Evolutionary conservation across 2,888 invertebrate species (phyloP), one percentile per base, ranked within the genome.

Genomic region (Caenorhabditis zanzibari): DNA sequence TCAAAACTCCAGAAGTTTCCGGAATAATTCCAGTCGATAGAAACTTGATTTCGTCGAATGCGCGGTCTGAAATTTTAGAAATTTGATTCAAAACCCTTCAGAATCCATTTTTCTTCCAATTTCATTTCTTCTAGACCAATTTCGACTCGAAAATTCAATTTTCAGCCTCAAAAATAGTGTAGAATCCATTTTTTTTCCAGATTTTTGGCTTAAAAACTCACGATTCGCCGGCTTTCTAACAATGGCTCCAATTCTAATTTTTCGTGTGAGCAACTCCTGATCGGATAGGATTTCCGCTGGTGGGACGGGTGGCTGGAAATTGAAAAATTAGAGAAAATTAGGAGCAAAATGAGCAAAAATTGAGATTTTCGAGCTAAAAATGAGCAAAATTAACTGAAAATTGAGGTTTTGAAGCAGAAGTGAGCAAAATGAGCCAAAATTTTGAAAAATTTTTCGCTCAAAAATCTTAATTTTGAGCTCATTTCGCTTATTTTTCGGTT

Each of bases 191-290:
- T n/a, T n/a, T n/a, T n/a, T n/a, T n/a, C n/a, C n/a, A n/a, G n/a
- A n/a, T n/a, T 38, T 12, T 38, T 38, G 38, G 32, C 7, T 32
- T 32, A 32, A 7, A 32, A 32, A 81, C 76, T 76, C 19, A 82
- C 82, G 49, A 73, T 82, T 82, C 16, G 77, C 77, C 1, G 82
- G 82, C 24, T 61, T 56, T 19, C 82, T 38, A 16, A 82, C 77
- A 61, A 77, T 82, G 22, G 64, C 24, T 56, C 73, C 77, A 24
- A 82, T 82, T 26, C 41, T 24, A 41, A 77, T 68, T 58, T 73
- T 73, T 16, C 72, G 49, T 6, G 61, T 61, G 24, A 61, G 41
- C 12, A 82, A 56, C 26, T 82, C 82, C 61, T 77, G 73, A 12
- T 38, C n/a, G 6, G 77, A 44, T 14, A 73, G 10, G 12, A 52